Evolutionary conservation across 2,113 vertebrate genomes (phyloP).

Genomic region (Rhagologus leucostigma): DNA sequence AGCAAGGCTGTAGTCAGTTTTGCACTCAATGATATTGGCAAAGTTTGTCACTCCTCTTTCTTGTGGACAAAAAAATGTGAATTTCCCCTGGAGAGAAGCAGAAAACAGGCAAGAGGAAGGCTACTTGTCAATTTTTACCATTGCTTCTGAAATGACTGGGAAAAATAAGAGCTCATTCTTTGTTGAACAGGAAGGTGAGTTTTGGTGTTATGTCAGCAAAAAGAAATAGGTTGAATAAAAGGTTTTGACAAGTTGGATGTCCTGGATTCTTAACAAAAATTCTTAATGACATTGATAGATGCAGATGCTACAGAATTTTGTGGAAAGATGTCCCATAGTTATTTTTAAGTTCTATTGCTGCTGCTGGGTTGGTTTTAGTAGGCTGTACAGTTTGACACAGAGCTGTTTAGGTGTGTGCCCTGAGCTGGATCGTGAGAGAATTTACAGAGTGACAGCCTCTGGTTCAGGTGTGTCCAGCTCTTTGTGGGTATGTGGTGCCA

Average conservation of each 20-base stretch:
- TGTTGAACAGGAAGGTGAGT: background rate
- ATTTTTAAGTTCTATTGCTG: background rate
- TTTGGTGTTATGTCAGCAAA: background rate
- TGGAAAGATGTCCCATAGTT: background rate
- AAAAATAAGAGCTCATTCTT: background rate
- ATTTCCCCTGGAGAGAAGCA: background rate
- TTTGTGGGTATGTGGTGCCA: background rate
- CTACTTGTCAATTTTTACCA: background rate
- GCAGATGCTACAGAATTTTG: background rate
- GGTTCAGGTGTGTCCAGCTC: background rate
- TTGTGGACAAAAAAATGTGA: background rate
- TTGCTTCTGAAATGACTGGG: background rate
- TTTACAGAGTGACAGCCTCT: background rate
- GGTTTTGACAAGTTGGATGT: background rate
- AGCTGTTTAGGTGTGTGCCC: background rate
- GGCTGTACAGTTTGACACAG: background rate
- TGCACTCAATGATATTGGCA: background rate
- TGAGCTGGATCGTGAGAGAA: background rate
- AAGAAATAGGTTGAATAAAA: background rate
- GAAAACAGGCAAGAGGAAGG: background rate
- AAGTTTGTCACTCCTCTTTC: background rate
- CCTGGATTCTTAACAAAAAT: background rate
- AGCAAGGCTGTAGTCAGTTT: background rate
- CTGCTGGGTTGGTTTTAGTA: background rate
- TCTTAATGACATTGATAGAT: background rate